Base-by-base conservation (phyloP, 2,888 invertebrate species). In the Hirtodrosophila trivittata region DNA sequence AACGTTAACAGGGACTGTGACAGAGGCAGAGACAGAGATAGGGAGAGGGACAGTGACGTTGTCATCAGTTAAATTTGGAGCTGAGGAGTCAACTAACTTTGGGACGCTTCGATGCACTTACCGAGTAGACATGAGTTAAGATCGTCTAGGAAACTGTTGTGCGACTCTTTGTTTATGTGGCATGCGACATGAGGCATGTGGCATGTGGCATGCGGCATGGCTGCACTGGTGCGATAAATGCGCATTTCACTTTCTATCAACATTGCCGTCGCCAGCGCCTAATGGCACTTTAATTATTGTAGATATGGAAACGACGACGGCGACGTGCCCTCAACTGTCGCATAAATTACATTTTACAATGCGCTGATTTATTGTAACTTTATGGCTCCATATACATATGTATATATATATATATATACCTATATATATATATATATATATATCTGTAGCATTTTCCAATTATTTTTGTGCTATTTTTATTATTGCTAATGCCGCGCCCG, bases 181-280 rank as follows among this genome's bases (percentile, higher is more conserved):
- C 65, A 66, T 76, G 42, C 14, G 51, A 52, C 45, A 39, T 45
- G 51, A 0, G 35, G 47, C 58, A 46, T 49, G 55, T 3, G 37
- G 32, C 32, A 35, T 41, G 39, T n/a, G 39, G 42, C 37, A 51
- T 51, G 49, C 46, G 70, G 52, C 73, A 57, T 60, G 66, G 51
- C 77, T 66, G 56, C 77, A 68, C 47, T 81, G 73, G 56, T 47
- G 77, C 82, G 75, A 70, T 66, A 75, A 86, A 81, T 77, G 82
- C 64, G 63, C 87, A 82, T 85, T 82, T 82, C 87, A 87, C 87
- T 82, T 82, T 82, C 87, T 70, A 86, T 71, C 71, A 45, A 37
- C 67, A 57, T 30, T 47, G 37, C 8, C 12, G 12, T 21, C 45
- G 59, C 21, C 41, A 7, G 7, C 28, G 49, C 37, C 87, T 82